Conservation (phyloP, 2,797 vertebrate genomes). For the Chelmon rostratus region DNA sequence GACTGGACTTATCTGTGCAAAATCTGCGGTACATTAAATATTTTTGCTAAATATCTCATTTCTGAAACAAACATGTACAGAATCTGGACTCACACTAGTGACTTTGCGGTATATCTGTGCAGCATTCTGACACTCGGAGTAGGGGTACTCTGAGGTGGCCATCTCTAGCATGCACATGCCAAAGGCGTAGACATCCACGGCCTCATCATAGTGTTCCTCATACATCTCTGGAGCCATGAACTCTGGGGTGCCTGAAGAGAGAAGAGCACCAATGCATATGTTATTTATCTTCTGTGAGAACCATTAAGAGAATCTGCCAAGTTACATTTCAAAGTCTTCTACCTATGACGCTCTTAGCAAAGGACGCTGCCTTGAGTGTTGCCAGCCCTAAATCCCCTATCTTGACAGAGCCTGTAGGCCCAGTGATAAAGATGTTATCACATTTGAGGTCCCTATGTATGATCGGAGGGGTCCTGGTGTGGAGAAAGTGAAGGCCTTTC, state of each 20-base stretch:
- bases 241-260: constrained; percentile 92
- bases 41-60: not conserved
- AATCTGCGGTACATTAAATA: not conserved
- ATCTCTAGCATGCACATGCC: constrained; percentile 99
- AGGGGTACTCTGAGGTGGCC: constrained; percentile 99
- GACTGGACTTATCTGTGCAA: not conserved
- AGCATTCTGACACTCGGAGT: constrained; percentile 98
- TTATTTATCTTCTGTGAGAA: not conserved
- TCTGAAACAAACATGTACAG: constrained; percentile 13
- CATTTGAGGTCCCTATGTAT: constrained; percentile 99
- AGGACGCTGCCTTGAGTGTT: constrained; percentile 97
- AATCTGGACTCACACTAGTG: constrained; percentile 94
- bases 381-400: constrained; percentile 98
- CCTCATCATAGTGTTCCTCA: constrained; percentile 98
- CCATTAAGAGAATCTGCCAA: not conserved
- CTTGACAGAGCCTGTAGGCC: constrained; percentile 98
- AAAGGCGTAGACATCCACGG: constrained; percentile 97
- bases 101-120: constrained; percentile 99
- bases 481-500: constrained; percentile 97
- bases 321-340: constrained; percentile 51
- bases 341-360: constrained; percentile 99
- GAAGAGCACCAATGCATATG: not conserved
- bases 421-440: constrained; percentile 99
- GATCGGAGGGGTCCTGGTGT: constrained; percentile 96
- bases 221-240: constrained; percentile 99